Conservation (phyloP, 2,113 vertebrate genomes). For the Mus musculus region DNA sequence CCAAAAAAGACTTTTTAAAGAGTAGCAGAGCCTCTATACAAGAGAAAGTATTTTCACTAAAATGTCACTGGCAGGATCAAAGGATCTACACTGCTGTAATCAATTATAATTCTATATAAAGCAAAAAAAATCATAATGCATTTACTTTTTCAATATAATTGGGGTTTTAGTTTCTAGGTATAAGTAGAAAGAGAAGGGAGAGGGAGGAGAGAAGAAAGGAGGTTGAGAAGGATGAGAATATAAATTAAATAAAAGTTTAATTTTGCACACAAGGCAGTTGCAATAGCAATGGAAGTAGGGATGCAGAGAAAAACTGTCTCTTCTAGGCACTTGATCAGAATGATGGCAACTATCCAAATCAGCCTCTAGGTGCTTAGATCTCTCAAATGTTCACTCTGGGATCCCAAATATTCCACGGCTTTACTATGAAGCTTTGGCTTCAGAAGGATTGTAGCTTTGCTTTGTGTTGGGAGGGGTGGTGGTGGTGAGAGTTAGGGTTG, state of each 20-base stretch:
- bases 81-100: background rate
- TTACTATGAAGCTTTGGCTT: background rate
- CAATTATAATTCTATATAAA: conserved; percentile 6
- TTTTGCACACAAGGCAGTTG: background rate
- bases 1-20: background rate
- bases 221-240: background rate
- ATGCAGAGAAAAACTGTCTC: background rate
- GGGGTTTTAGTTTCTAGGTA: background rate
- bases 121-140: background rate
- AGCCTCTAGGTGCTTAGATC: background rate
- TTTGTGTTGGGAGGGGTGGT: too few species aligned
- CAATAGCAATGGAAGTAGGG: background rate
- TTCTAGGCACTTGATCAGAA: background rate
- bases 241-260: background rate
- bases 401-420: background rate
- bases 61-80: background rate
- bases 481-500: too few species aligned
- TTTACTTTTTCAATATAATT: background rate
- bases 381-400: background rate
- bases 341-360: background rate
- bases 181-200: background rate
- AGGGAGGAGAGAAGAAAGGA: background rate
- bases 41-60: background rate
- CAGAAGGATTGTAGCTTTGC: background rate
- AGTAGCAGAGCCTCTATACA: background rate